phyloP scores from a whole-genome alignment of 2,888 invertebrate species.

The Amaurobius ferox region DNA sequence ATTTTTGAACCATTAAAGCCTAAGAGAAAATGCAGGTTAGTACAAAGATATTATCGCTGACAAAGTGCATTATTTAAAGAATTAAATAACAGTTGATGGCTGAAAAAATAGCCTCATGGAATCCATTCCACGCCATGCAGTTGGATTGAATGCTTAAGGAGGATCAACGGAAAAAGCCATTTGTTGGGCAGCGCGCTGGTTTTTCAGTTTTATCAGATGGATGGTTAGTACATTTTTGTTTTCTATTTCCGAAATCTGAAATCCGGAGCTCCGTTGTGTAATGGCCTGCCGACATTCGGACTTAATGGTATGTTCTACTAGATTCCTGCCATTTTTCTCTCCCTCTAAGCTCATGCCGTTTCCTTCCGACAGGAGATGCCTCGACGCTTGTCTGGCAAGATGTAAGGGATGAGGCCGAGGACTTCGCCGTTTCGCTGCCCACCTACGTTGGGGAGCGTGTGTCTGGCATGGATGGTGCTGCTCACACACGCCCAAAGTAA shows the following conservation, averaged over 20 bases:
- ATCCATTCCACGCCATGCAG: background rate
- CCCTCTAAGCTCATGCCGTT: conserved; percentile 65
- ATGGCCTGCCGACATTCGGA: background rate
- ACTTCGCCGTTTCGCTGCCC: conserved; percentile 59
- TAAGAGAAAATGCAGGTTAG: background rate
- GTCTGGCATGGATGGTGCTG: conserved; percentile 50
- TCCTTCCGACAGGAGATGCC: conserved; percentile 68
- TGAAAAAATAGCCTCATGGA: background rate
- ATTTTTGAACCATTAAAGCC: background rate
- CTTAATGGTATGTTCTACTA: conserved; percentile 54
- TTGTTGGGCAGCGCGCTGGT: background rate
- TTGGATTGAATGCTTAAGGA: background rate
- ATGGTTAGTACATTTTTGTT: conserved; percentile 16
- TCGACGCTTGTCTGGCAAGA: conserved; percentile 61
- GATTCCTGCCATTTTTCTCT: conserved; percentile 35
- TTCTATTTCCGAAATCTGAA: background rate
- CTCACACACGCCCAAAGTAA: conserved; percentile 68
- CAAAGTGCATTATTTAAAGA: background rate
- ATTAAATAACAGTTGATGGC: background rate
- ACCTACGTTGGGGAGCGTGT: conserved; percentile 67
- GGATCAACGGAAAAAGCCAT: conserved; percentile 6
- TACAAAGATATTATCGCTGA: background rate
- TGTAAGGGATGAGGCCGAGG: conserved; percentile 66
- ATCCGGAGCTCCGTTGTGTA: conserved; percentile 9
- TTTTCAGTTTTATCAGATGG: conserved; percentile 14